Evolutionary conservation across 2,797 vertebrate species (phyloP).

Genomic region (Sebastolobus alascanus): DNA sequence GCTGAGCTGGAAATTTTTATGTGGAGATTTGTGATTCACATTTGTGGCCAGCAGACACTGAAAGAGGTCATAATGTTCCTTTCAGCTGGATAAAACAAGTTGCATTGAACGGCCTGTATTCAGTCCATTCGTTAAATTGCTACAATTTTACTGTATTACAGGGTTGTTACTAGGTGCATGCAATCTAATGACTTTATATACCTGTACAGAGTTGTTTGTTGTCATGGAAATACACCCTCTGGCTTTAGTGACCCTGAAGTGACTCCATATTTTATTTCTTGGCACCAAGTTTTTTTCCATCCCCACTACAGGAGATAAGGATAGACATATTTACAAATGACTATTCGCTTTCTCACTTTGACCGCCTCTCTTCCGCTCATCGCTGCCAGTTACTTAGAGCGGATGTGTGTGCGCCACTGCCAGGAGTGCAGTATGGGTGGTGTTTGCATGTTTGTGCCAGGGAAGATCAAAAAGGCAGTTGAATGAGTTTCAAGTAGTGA

Average conservation of each 20-base stretch:
- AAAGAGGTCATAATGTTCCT: slow-evolving; percentile 34
- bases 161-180: slow-evolving; percentile 8
- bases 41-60: slow-evolving; percentile 25
- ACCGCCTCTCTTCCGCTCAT: slow-evolving; percentile 13
- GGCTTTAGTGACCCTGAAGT: slow-evolving; percentile 18
- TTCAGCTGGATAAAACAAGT: slow-evolving; percentile 23
- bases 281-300: not conserved
- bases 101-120: slow-evolving; percentile 26
- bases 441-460: slow-evolving; percentile 67
- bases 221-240: slow-evolving; percentile 28
- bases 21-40: slow-evolving; percentile 30
- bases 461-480: slow-evolving; percentile 71
- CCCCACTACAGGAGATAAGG: slow-evolving; percentile 1
- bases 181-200: slow-evolving; percentile 22
- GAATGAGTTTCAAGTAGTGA: slow-evolving; percentile 73
- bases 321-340: slow-evolving; percentile 38
- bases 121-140: slow-evolving; percentile 11
- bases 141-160: slow-evolving; percentile 23
- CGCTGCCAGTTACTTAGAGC: slow-evolving; percentile 57
- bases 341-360: slow-evolving; percentile 7
- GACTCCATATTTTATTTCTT: slow-evolving; percentile 33
- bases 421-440: slow-evolving; percentile 60
- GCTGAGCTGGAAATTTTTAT: slow-evolving; percentile 25
- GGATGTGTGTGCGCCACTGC: slow-evolving; percentile 60
- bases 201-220: slow-evolving; percentile 21